Evolutionary conservation across 2,888 invertebrate genomes (phyloP), one percentile per base, ranked within the genome.

Genomic region (Drosophila recens): DNA sequence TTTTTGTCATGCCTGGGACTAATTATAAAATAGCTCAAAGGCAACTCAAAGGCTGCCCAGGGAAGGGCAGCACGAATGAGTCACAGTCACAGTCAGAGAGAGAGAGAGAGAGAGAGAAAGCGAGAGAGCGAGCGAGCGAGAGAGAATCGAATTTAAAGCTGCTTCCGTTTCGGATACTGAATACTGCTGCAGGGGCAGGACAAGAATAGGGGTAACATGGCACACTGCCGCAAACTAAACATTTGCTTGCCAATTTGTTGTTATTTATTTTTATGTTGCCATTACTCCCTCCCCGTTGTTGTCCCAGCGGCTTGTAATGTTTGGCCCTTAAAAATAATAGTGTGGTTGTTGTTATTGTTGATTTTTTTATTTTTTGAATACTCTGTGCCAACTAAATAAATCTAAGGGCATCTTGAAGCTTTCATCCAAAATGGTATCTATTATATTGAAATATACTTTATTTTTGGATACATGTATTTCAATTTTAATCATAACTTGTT

Each of bases 11-110:
- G 87, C 73, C 88, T 85, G 86, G 85, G 82, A 87, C 86, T 87
- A 87, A 87, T 87, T 87, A 87, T 87, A 87, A 87, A 87, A 87
- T 89, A 85, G 89, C 86, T 89, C 78, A 87, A 87, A 87, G 86
- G 89, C 86, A 82, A 72, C 74, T 87, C 79, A 75, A 77, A 80
- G 74, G 82, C 71, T 76, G 72, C 63, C 61, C 82, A 62, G 59
- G 48, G 42, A 65, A 33, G 43, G 36, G n/a, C 27, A 48, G 1
- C 15, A 20, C 17, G 42, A 54, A 53, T 63, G 56, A 53, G 46
- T 46, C 36, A 30, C 43, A 53, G 46, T 46, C 36, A 30, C 43
- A 20, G 42, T 40, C 48, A 36, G 43, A 40, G 43, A 23, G 27
- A 9, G 9, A 4, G 6, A 64, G 43, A 51, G 64, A 71, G 13